phyloP scores from a whole-genome alignment of 2,888 invertebrate genomes.

The Atethmia centrago region DNA sequence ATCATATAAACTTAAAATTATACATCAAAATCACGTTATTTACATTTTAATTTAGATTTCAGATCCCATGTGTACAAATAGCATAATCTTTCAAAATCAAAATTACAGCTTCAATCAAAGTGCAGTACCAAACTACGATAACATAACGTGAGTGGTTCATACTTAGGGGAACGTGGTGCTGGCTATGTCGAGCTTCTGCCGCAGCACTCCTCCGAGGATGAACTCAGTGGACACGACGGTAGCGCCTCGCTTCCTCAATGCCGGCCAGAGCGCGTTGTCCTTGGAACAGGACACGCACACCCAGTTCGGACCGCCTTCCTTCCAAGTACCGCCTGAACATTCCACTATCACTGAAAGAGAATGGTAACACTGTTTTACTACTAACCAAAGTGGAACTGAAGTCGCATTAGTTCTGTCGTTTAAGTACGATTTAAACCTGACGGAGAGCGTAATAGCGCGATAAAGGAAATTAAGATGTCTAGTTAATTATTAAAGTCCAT shows the following conservation, averaged over 20 bases:
- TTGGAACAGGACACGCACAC: constrained; percentile 75
- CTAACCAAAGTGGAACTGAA: not conserved
- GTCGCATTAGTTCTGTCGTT: not conserved
- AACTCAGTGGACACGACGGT: constrained; percentile 79
- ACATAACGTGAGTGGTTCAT: not conserved
- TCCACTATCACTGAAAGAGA: constrained; percentile 83
- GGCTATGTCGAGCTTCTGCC: constrained; percentile 76
- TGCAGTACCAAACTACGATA: constrained; percentile 9
- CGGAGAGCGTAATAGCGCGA: not conserved
- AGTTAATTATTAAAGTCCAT: not conserved
- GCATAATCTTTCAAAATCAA: not conserved
- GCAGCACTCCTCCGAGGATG: constrained; percentile 81
- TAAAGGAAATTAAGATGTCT: not conserved
- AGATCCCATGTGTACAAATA: constrained; percentile 14
- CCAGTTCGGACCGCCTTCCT: constrained; percentile 77
- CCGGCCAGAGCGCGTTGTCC: constrained; percentile 77
- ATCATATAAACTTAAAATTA: constrained; percentile 14
- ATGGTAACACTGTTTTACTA: not conserved
- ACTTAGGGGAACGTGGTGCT: constrained; percentile 58
- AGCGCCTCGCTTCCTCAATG: constrained; percentile 76
- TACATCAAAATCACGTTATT: constrained; percentile 30
- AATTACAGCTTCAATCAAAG: not conserved
- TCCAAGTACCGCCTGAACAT: constrained; percentile 85
- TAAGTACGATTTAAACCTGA: not conserved
- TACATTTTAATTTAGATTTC: constrained; percentile 27